These are phyloP conservation scores for Pocillopora grandis DNA, from an alignment of 92 coral and sea anemone species.

Conservation along the genomic window DNA sequence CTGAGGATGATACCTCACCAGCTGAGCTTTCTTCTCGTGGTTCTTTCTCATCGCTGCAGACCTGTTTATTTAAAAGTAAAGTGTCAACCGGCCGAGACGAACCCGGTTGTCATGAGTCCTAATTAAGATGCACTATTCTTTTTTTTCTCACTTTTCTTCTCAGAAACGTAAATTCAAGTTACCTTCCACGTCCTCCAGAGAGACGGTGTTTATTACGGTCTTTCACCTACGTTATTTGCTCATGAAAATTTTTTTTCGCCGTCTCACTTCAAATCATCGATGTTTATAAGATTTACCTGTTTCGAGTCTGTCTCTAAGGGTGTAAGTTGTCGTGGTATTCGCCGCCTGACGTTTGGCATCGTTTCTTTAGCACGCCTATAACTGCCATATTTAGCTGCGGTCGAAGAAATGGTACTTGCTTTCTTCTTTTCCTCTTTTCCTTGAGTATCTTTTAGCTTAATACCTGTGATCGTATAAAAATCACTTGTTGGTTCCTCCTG, in stretches of 20 bases:
- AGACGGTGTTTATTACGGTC: not conserved
- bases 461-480: not conserved
- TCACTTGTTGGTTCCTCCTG: not conserved
- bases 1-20: not conserved
- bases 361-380: not conserved
- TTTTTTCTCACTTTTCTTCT: not conserved
- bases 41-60: not conserved
- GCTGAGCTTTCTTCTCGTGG: not conserved
- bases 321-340: constrained; percentile 7
- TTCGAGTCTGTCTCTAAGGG: not conserved
- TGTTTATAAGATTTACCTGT: not conserved
- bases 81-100: not conserved
- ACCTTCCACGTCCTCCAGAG: not conserved
- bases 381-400: not conserved
- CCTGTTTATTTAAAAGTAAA: not conserved
- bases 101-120: no score
- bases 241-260: no score
- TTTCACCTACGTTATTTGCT: no score
- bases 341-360: not conserved
- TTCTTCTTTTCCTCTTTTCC: not conserved
- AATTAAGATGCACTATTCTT: not conserved
- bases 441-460: not conserved
- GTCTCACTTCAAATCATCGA: not conserved
- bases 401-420: not conserved
- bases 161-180: not conserved